Evolutionary conservation across 2,888 invertebrate genomes (phyloP).

Genomic region (Mechanitis messenoides): DNA sequence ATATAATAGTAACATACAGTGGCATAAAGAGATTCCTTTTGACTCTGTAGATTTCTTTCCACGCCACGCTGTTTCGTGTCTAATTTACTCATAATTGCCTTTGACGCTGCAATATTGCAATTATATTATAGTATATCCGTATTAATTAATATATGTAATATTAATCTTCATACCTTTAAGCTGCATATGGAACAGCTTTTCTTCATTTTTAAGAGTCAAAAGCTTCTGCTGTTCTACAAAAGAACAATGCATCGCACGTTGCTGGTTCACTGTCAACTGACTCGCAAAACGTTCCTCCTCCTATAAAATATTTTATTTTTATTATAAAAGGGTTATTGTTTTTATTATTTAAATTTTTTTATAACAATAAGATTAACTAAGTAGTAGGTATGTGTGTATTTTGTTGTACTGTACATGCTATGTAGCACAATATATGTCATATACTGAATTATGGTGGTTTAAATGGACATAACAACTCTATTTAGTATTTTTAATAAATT

Average conservation of each 20-base stretch:
- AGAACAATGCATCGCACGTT: constrained; percentile 68
- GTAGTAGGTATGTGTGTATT: too few relatives aligned
- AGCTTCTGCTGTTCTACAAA: constrained; percentile 69
- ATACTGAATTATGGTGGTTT: too few relatives aligned
- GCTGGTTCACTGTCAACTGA: constrained; percentile 61
- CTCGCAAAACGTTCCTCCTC: constrained; percentile 72
- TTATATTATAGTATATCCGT: too few relatives aligned
- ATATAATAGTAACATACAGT: constrained; percentile 62
- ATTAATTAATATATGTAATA: too few relatives aligned
- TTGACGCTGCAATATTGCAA: constrained; percentile 49
- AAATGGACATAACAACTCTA: too few relatives aligned
- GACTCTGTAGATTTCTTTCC: constrained; percentile 69
- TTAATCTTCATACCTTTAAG: constrained; percentile 50
- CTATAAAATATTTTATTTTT: constrained; percentile 33
- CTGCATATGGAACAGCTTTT: constrained; percentile 66
- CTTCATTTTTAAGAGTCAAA: constrained; percentile 61
- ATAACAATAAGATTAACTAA: too few relatives aligned
- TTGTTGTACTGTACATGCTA: too few relatives aligned
- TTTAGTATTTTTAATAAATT: too few relatives aligned
- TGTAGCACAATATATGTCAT: too few relatives aligned
- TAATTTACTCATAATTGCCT: constrained; percentile 62
- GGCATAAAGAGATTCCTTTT: constrained; percentile 78
- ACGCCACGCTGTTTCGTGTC: constrained; percentile 59
- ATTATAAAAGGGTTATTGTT: not conserved
- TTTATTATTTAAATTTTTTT: not conserved